phyloP scores from a whole-genome alignment of 2,888 invertebrate genomes.

The Flexamia atlantica region DNA sequence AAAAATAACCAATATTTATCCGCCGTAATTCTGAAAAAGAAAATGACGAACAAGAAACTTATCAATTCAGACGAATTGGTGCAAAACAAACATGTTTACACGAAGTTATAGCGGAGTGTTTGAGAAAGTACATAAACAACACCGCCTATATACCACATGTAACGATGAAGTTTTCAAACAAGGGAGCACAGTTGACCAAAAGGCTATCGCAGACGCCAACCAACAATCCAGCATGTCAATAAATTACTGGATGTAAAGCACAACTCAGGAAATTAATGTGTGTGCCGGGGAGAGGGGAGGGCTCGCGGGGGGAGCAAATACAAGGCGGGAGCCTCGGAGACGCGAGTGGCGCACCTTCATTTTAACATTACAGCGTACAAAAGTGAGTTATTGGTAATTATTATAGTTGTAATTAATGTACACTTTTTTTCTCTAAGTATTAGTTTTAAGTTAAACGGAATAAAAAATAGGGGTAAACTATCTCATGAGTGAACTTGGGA shows the following conservation, averaged over 20 bases:
- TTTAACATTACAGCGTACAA: not conserved
- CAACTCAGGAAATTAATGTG: conserved; percentile 55
- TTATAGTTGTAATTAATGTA: not conserved
- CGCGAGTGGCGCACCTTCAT: not conserved
- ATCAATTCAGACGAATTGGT: not conserved
- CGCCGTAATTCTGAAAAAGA: not conserved
- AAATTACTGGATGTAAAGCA: conserved; percentile 55
- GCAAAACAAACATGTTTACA: conserved; percentile 23
- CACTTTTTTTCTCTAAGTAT: too few species aligned
- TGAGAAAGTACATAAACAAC: conserved; percentile 40
- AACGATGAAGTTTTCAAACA: conserved; percentile 38
- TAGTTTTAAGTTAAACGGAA: too few species aligned
- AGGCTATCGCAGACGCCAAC: conserved; percentile 31
- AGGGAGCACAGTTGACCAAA: conserved; percentile 36
- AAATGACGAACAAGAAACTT: not conserved
- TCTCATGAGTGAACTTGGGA: too few species aligned
- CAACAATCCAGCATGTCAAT: conserved; percentile 40
- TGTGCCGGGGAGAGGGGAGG: conserved; percentile 35
- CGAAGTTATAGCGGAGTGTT: conserved; percentile 13
- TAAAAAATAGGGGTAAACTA: too few species aligned
- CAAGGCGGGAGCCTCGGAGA: conserved; percentile 31
- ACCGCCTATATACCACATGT: conserved; percentile 2
- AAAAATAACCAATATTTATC: too few species aligned
- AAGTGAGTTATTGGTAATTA: not conserved
- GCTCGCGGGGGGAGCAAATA: conserved; percentile 9